Conservation (phyloP, 2,888 invertebrate species). For the Carabus problematicus region DNA sequence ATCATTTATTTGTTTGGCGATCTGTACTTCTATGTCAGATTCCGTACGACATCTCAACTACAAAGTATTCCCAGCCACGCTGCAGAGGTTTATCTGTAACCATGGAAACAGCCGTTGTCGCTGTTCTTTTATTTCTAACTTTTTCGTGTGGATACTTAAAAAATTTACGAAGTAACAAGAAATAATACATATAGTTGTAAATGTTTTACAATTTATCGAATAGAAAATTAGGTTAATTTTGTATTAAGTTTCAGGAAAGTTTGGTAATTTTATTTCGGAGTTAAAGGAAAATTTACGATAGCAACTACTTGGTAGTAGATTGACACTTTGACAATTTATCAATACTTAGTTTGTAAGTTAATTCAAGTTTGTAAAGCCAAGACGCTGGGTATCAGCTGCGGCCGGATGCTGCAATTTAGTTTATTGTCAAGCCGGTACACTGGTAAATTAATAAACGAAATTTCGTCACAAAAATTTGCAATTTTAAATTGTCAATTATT, state of each 20-base stretch:
- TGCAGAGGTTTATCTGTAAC: too few species aligned
- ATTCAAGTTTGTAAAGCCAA: constrained; percentile 30
- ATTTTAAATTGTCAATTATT: constrained; percentile 33
- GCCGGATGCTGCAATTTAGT: constrained; percentile 33
- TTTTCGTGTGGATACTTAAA: background rate
- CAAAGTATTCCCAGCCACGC: too few species aligned
- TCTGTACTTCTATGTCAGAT: too few species aligned
- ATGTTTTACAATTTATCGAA: constrained; percentile 3
- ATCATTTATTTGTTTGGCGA: too few species aligned
- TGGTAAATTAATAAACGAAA: constrained; percentile 37
- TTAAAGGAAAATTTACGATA: constrained; percentile 26
- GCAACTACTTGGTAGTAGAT: constrained; percentile 35
- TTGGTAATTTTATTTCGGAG: constrained; percentile 27
- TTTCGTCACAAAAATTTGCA: constrained; percentile 27
- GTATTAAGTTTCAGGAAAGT: constrained; percentile 22
- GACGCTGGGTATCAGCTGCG: constrained; percentile 32
- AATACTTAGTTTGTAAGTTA: constrained; percentile 40
- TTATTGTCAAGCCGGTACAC: constrained; percentile 22
- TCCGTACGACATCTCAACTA: too few species aligned
- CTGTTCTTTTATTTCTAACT: background rate
- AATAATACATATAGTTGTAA: constrained; percentile 2
- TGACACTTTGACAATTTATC: constrained; percentile 40
- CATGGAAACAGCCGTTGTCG: too few species aligned
- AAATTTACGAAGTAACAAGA: background rate
- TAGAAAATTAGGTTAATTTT: constrained; percentile 12